A percentile compares a stretch with the other conserved stretches of the same genome.
Conservation (phyloP, 2,113 vertebrate genomes). For the Alouatta palliata region DNA sequence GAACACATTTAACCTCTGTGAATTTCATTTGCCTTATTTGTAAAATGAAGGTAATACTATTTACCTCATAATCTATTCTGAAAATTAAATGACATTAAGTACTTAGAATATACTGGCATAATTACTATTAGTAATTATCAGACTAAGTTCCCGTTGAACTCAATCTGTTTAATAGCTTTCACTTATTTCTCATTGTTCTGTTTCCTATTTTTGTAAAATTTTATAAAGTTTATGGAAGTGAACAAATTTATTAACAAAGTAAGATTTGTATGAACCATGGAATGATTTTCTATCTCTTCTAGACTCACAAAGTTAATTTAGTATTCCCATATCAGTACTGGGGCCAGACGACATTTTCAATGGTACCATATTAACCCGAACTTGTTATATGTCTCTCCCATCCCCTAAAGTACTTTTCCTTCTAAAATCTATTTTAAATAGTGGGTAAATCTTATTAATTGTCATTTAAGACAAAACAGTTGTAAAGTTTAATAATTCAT, state of each 20-base stretch:
- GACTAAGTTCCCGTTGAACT: constrained; percentile 4
- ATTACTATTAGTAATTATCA: not conserved
- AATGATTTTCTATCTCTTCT: not conserved
- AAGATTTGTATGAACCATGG: not conserved
- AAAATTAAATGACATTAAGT: constrained; percentile 48
- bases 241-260: constrained; percentile 45
- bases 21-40: constrained; percentile 23
- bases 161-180: not conserved
- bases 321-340: not conserved
- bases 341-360: constrained; percentile 28
- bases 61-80: not conserved
- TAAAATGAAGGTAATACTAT: not conserved
- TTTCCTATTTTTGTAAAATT: constrained; percentile 25
- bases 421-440: constrained; percentile 54
- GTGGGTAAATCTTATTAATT: not conserved
- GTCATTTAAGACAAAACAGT: constrained; percentile 43
- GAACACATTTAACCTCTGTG: not conserved
- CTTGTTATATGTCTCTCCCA: not conserved
- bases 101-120: not conserved
- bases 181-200: not conserved
- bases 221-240: not conserved
- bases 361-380: not conserved
- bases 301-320: constrained; percentile 18
- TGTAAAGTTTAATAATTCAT: constrained; percentile 23
- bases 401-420: not conserved